Conservation (phyloP, 2,113 vertebrate species). For the Channa maculata region DNA sequence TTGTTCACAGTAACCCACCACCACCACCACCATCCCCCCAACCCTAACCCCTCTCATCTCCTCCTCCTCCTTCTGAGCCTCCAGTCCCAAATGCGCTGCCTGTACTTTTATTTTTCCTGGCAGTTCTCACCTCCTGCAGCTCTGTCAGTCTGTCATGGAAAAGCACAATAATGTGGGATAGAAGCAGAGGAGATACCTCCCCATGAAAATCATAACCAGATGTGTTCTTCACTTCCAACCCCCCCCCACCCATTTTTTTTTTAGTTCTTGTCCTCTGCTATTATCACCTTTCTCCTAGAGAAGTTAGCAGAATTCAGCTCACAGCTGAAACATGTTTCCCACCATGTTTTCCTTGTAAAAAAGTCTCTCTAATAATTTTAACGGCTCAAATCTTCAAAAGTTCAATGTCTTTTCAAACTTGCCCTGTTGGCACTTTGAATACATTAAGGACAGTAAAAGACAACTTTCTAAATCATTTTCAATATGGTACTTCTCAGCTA, state of each 20-base stretch:
- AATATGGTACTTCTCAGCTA: neutral
- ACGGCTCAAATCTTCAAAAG: neutral
- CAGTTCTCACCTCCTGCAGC: constrained; percentile 59
- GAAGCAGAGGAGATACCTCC: constrained; percentile 51
- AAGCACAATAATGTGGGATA: constrained; percentile 57
- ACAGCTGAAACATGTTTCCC: neutral
- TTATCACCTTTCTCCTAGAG: constrained; percentile 25
- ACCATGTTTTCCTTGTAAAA: neutral
- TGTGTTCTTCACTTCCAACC: constrained; percentile 48
- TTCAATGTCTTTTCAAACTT: neutral
- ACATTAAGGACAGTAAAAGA: neutral
- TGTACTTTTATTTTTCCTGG: constrained; percentile 74
- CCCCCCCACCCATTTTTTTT: neutral
- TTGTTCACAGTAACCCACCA: constrained; percentile 48
- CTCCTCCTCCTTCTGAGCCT: constrained; percentile 29
- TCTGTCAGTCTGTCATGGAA: constrained; percentile 58
- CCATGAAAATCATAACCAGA: constrained; percentile 61
- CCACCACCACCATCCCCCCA: neutral
- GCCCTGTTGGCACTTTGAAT: neutral
- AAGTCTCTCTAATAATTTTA: neutral
- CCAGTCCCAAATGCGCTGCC: constrained; percentile 34
- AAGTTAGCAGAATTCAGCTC: neutral
- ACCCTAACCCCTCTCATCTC: constrained; percentile 1
- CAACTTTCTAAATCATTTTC: neutral
- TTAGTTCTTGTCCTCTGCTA: constrained; percentile 19